These are phyloP conservation scores for Garrulus glandarius DNA, from an alignment of 2,797 vertebrate genomes.

Conservation along the genomic window DNA sequence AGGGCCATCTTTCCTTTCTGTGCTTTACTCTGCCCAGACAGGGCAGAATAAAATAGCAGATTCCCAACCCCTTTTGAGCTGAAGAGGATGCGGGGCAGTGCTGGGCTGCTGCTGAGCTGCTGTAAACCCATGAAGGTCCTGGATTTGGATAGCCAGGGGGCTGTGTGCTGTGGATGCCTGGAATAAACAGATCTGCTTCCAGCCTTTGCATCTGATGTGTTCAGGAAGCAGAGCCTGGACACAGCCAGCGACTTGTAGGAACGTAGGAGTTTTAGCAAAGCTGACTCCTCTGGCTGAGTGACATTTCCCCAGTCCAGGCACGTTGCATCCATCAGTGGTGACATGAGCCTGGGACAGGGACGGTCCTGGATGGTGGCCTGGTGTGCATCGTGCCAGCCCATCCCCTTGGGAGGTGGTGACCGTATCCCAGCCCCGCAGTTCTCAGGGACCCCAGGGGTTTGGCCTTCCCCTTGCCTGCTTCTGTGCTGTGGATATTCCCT, in stretches of 20 bases:
- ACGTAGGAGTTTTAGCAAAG: background rate
- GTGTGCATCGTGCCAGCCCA: fast-evolving
- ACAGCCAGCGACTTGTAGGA: background rate
- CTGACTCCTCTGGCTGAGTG: background rate
- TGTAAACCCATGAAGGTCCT: background rate
- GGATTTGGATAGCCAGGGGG: background rate
- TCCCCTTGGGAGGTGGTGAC: fast-evolving
- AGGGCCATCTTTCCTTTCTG: background rate
- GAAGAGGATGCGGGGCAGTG: background rate
- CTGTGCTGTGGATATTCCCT: background rate
- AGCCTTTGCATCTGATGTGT: background rate
- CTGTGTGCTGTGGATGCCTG: background rate
- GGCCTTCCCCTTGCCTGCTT: background rate
- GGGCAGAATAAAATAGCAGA: background rate
- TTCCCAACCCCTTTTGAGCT: background rate
- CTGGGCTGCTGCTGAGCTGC: background rate
- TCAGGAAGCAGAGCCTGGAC: background rate
- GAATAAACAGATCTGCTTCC: background rate
- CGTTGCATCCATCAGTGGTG: fast-evolving
- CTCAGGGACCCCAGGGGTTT: fast-evolving
- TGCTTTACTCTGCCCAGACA: background rate
- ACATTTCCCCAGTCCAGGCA: background rate
- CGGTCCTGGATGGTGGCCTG: background rate
- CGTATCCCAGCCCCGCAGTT: fast-evolving
- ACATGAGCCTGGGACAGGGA: background rate